Base-by-base conservation (phyloP, 92 coral and sea anemone species). In the Heliopora coerulea region DNA sequence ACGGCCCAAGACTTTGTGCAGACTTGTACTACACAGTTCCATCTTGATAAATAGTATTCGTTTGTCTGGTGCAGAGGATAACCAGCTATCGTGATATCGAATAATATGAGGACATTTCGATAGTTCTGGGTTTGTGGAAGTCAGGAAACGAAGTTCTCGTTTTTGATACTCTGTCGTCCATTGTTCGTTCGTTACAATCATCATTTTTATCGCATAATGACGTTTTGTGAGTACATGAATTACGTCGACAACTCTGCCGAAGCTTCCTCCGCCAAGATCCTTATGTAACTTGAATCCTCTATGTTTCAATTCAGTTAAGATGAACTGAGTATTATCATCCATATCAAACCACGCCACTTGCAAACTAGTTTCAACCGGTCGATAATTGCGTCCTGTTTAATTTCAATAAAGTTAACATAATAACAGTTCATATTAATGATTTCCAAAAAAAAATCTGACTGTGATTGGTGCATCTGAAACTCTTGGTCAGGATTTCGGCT, bases 141-240 rank as follows among this genome's bases (percentile, higher is more conserved):
- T 46, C 1, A 66, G 57, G 0, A 46, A 1, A 8, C 44, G 23
- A 21, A 66, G 73, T 30, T 66, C 73, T 39, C 57, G 73, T 63
- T 17, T 41, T 1, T 41, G 42, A 20, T 63, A 31, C 30, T 63
- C 17, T 19, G 7, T 15, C n/a, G n/a, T n/a, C n/a, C n/a, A n/a
- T 7, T 41, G 31, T 1, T 34, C 19, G 2, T 65, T 54, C 20
- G 54, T 3, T 26, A 12, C 4, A 2, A 8, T 25, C 50, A 33
- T 65, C 72, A 66, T 66, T 26, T 66, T 66, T 20, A 66, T 44
- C 21, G 73, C 73, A 34, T 46, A 46, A 9, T 9, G 31, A 32
- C 10, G 33, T 25, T 24, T 2, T 1, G 23, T 24, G 1, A 20
- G 13, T 66, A 20, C 21, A 29, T 28, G 31, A 14, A 14, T 49